Conservation (phyloP, 2,888 invertebrate genomes). For the Serripes groenlandicus region DNA sequence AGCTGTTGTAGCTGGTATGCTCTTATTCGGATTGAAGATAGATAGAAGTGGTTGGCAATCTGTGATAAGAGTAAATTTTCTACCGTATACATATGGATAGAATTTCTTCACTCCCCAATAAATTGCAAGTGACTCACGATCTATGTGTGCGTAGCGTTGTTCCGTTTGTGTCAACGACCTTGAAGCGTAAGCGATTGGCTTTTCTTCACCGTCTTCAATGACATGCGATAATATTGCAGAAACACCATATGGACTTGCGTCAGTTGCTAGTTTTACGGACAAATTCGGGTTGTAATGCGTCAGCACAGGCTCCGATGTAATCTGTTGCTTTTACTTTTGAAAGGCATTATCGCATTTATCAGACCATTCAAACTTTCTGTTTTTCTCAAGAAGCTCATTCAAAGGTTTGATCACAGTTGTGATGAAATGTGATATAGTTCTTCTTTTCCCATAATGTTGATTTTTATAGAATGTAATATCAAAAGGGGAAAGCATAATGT, state of each 20-base stretch:
- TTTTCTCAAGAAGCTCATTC: conserved; percentile 7
- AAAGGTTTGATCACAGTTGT: conserved; percentile 10
- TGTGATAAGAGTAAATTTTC: conserved; percentile 84
- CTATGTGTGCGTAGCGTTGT: conserved; percentile 82
- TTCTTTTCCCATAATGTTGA: too few relatives aligned
- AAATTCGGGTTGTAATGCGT: background rate
- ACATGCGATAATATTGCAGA: conserved; percentile 75
- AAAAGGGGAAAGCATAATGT: too few relatives aligned
- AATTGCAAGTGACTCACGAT: conserved; percentile 84
- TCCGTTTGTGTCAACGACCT: conserved; percentile 85
- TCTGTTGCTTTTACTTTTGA: background rate
- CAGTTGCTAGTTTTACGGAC: too few relatives aligned
- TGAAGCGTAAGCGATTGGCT: conserved; percentile 50
- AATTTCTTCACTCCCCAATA: conserved; percentile 84
- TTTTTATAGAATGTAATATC: too few relatives aligned
- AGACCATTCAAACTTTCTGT: background rate
- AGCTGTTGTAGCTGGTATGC: conserved; percentile 75
- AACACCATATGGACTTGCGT: conserved; percentile 79
- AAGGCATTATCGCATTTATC: conserved; percentile 4
- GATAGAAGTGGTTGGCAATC: conserved; percentile 70
- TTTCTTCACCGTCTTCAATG: conserved; percentile 23
- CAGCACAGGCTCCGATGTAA: conserved; percentile 9
- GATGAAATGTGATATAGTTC: too few relatives aligned
- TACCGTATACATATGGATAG: conserved; percentile 84
- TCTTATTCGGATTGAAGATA: conserved; percentile 60